Evolutionary conservation across 2,888 invertebrate species (phyloP), one percentile per base, ranked within the genome.

Genomic region (Brachypterus glaber): DNA sequence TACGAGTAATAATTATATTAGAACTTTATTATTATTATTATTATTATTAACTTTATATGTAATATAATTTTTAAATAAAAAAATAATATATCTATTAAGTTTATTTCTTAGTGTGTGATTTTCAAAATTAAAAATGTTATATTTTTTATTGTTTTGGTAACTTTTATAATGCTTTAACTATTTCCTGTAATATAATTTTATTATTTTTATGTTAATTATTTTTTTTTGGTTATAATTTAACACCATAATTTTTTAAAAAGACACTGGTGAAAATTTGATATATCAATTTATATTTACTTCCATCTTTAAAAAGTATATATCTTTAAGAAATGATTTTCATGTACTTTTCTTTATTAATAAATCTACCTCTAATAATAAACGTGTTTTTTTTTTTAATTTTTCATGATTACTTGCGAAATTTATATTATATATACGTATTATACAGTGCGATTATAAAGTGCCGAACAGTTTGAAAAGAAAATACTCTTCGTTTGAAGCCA

Each of bases 321-420:
- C 59, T 57, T 46, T 55, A 53, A 55, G 58, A 58, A 55, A 55
- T 37, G 27, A 50, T 54, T 64, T 63, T 60, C 52, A 58, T 59
- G 59, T 66, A 63, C 53, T 64, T 60, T 63, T 59, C 59, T 63
- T 63, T 60, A 64, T 63, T 65, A 65, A 64, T 67, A 67, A 67
- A 66, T 66, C 67, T 67, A 67, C 67, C 67, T 67, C 67, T 66
- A 64, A 63, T 60, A 50, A 51, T 47, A n/a, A 24, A 8, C n/a
- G n/a, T 26, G 30, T 7, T 29, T 29, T 29, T n/a, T 29, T 29
- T 12, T 29, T 11, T 29, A n/a, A n/a, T n/a, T n/a, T n/a, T n/a
- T n/a, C n/a, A n/a, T n/a, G n/a, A n/a, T n/a, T n/a, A n/a, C n/a
- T n/a, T n/a, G n/a, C n/a, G n/a, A n/a, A n/a, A n/a, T n/a, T n/a